Conservation (phyloP, 1,140 invertebrate species). For the Ceratosolen solmsi region DNA sequence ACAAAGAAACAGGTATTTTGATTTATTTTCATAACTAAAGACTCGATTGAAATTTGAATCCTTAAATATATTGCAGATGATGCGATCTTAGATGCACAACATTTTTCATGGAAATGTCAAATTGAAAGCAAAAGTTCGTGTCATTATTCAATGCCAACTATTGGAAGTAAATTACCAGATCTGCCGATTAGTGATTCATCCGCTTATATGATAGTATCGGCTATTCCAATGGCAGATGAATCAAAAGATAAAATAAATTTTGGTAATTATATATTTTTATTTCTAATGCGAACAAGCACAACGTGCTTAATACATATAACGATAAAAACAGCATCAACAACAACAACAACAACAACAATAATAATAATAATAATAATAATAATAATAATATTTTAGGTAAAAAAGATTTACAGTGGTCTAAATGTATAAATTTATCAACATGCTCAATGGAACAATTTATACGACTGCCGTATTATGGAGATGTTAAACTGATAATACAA, state of each 20-base stretch:
- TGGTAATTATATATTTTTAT: not conserved
- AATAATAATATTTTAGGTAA: slow-evolving; percentile 50
- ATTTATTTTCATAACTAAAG: not conserved
- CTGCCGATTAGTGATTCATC: slow-evolving; percentile 39
- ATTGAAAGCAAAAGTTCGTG: slow-evolving; percentile 62
- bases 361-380: slow-evolving; percentile 10
- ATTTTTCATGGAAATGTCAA: slow-evolving; percentile 69
- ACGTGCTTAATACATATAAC: too few relatives aligned
- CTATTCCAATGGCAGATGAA: slow-evolving; percentile 50
- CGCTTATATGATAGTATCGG: slow-evolving; percentile 60
- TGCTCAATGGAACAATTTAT: slow-evolving; percentile 78
- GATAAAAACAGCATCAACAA: too few relatives aligned
- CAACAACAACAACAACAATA: too few relatives aligned
- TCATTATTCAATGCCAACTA: slow-evolving; percentile 65
- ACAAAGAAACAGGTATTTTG: slow-evolving; percentile 56
- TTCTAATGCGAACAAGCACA: too few relatives aligned
- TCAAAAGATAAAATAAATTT: not conserved
- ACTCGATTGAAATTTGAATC: not conserved
- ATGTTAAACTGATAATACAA: slow-evolving; percentile 81
- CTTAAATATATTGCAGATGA: slow-evolving; percentile 46
- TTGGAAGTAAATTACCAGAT: slow-evolving; percentile 67
- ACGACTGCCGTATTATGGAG: slow-evolving; percentile 78
- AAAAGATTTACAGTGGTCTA: slow-evolving; percentile 63
- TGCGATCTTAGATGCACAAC: slow-evolving; percentile 61
- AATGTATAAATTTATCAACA: slow-evolving; percentile 61